Conservation (phyloP, 1,140 invertebrate species). For the Melipona quadrifasciata region DNA sequence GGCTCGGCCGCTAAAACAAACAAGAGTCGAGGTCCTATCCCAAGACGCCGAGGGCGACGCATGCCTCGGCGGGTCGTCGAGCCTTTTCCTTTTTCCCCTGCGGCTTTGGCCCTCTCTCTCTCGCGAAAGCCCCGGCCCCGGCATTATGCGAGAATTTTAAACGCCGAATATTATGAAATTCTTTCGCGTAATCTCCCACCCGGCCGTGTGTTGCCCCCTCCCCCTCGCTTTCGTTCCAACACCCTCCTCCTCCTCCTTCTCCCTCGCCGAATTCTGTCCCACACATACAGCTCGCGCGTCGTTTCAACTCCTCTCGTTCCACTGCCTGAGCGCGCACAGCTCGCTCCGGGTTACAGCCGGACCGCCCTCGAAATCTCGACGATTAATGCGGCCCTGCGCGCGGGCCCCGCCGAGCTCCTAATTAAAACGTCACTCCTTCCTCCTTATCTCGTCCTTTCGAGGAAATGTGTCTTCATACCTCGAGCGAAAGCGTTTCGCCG, state of each 20-base stretch:
- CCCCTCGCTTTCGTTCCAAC: conserved; percentile 30
- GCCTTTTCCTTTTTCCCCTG: conserved; percentile 28
- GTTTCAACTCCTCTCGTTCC: conserved; percentile 5
- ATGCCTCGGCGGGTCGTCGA: conserved; percentile 68
- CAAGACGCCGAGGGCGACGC: conserved; percentile 76
- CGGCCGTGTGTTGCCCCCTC: conserved; percentile 20
- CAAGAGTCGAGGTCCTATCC: conserved; percentile 78
- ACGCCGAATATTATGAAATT: conserved; percentile 79
- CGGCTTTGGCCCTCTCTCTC: conserved; percentile 35
- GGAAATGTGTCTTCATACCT: conserved; percentile 52
- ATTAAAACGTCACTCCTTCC: conserved; percentile 65
- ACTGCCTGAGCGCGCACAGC: neutral
- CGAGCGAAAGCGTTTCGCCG: conserved; percentile 9
- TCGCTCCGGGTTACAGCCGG: neutral
- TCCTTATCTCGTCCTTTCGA: conserved; percentile 40
- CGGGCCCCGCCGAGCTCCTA: conserved; percentile 53
- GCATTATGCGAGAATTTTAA: conserved; percentile 80
- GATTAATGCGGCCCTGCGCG: conserved; percentile 68
- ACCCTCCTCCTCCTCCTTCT: neutral
- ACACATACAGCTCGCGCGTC: neutral
- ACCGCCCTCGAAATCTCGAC: conserved; percentile 68
- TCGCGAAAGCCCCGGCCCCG: conserved; percentile 49
- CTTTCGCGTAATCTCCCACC: conserved; percentile 72
- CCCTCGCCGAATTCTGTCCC: neutral
- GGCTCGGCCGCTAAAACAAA: conserved; percentile 74